These are phyloP conservation scores for Diplolepis rosae DNA, from an alignment of 2,888 invertebrate genomes.

Conservation along the genomic window DNA sequence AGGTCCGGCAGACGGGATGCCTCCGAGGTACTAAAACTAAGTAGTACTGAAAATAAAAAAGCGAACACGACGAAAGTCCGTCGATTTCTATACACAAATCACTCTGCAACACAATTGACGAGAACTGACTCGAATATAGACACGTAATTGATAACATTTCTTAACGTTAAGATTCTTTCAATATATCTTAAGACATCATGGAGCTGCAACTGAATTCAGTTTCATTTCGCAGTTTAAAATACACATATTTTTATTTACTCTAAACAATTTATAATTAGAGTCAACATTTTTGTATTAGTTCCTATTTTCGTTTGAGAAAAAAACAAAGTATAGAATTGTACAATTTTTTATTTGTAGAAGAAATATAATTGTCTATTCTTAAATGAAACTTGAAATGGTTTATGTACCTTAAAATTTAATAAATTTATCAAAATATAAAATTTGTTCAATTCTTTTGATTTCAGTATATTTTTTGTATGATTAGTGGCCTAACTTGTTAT, in stretches of 20 bases:
- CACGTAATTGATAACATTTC: constrained; percentile 16
- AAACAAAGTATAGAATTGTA: constrained; percentile 26
- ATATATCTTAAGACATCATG: background rate
- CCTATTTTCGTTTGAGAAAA: constrained; percentile 1
- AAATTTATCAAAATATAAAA: constrained; percentile 21
- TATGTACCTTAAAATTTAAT: constrained; percentile 24
- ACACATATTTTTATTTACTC: background rate
- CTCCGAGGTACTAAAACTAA: constrained; percentile 72
- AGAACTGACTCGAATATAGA: background rate
- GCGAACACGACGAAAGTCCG: constrained; percentile 48
- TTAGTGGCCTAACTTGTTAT: background rate
- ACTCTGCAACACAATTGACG: constrained; percentile 44
- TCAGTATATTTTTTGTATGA: background rate
- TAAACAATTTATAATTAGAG: background rate
- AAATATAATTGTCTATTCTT: constrained; percentile 15
- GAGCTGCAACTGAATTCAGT: background rate
- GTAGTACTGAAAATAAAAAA: constrained; percentile 44
- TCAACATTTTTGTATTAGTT: background rate
- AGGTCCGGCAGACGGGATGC: constrained; percentile 74
- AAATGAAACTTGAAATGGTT: background rate
- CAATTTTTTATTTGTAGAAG: constrained; percentile 18
- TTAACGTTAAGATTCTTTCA: constrained; percentile 1
- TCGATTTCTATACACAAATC: constrained; percentile 51
- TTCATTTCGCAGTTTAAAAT: background rate
- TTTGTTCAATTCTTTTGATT: constrained; percentile 4